A percentile compares a stretch with the other conserved stretches of the same genome.
Evolutionary conservation across 2,888 invertebrate species (phyloP).

Genomic region (Scelioninae gen. 1): DNA sequence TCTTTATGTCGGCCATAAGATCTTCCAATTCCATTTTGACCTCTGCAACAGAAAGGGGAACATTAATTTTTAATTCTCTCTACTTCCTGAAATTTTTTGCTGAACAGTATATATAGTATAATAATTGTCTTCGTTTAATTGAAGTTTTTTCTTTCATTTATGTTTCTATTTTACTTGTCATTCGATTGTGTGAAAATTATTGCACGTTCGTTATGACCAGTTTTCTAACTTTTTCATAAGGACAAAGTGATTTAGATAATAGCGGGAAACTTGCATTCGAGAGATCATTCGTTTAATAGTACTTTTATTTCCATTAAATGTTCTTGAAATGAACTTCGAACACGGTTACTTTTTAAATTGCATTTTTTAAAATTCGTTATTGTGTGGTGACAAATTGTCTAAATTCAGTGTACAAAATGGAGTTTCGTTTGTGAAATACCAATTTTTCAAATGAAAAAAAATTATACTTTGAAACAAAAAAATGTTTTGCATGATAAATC

Average conservation of each 20-base stretch:
- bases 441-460: not conserved
- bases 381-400: no score
- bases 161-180: no score
- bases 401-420: no score
- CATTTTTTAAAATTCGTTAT: not conserved
- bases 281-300: conserved; percentile 35
- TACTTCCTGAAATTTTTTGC: not conserved
- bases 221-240: conserved; percentile 30
- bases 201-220: conserved; percentile 4
- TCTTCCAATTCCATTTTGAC: conserved; percentile 99
- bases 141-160: conserved; percentile 8
- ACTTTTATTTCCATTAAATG: conserved; percentile 39
- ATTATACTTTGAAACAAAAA: not conserved
- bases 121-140: conserved; percentile 22
- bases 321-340: conserved; percentile 21
- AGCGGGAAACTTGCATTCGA: conserved; percentile 28
- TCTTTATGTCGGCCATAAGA: conserved; percentile 99
- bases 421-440: no score
- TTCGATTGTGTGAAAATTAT: conserved; percentile 28
- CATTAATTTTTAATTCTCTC: conserved; percentile 41
- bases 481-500: no score
- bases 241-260: conserved; percentile 34
- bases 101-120: not conserved
- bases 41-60: conserved; percentile 88
- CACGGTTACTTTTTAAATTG: not conserved